Conservation (phyloP, 2,797 vertebrate genomes). For the Gymnodraco acuticeps region DNA sequence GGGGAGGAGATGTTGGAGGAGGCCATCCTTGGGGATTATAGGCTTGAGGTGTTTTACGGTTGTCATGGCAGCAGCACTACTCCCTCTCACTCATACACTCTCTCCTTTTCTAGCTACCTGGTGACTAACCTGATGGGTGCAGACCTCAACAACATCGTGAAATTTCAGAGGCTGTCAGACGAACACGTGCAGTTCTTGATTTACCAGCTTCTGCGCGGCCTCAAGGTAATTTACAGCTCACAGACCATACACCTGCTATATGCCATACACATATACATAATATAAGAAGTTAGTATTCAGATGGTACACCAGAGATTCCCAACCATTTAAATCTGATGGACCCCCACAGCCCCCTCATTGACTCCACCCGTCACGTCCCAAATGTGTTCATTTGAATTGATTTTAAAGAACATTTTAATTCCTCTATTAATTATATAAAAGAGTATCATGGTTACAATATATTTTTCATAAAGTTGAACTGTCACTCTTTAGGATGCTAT, state of each 20-base stretch:
- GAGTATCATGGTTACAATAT: background rate
- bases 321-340: background rate
- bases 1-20: slow-evolving; percentile 9
- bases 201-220: slow-evolving; percentile 96
- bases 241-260: slow-evolving; percentile 2
- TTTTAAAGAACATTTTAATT: background rate
- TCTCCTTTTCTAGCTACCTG: slow-evolving; percentile 88
- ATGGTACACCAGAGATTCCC: background rate
- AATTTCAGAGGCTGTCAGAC: slow-evolving; percentile 96
- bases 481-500: background rate
- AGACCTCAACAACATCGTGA: slow-evolving; percentile 98
- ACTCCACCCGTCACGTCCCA: background rate
- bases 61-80: slow-evolving; percentile 60
- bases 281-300: slow-evolving; percentile 1
- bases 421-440: background rate
- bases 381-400: background rate
- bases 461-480: background rate
- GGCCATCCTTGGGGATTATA: slow-evolving; percentile 23
- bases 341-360: background rate
- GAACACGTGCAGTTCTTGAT: slow-evolving; percentile 98
- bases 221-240: slow-evolving; percentile 85
- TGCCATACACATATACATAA: background rate
- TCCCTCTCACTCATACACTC: background rate
- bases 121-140: slow-evolving; percentile 99
- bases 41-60: slow-evolving; percentile 53